A percentile compares a stretch with the other conserved stretches of the same genome.
Conservation (phyloP, 2,888 invertebrate genomes). For the Brenthis ino region DNA sequence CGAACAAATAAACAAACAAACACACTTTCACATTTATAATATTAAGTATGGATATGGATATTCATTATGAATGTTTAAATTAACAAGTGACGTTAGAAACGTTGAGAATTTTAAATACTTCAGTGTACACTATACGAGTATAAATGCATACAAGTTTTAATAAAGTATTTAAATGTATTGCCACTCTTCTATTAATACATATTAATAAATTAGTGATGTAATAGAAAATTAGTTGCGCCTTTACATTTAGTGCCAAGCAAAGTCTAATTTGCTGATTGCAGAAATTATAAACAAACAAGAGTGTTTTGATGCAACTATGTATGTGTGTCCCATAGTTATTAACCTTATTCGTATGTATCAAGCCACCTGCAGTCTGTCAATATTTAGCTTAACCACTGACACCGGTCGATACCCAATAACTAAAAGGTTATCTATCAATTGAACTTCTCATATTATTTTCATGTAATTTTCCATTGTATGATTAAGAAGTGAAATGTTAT, state of each 20-base stretch:
- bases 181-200: slow-evolving; percentile 14
- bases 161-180: slow-evolving; percentile 4
- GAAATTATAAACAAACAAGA: slow-evolving; percentile 30
- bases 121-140: too few species aligned
- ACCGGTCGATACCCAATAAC: slow-evolving; percentile 23
- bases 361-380: slow-evolving; percentile 32
- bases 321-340: slow-evolving; percentile 12
- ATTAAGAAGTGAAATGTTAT: not conserved
- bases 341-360: slow-evolving; percentile 28
- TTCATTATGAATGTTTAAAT: too few species aligned
- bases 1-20: too few species aligned
- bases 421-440: slow-evolving; percentile 34
- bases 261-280: slow-evolving; percentile 26
- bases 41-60: too few species aligned
- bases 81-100: too few species aligned
- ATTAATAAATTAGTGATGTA: slow-evolving; percentile 32
- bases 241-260: slow-evolving; percentile 25
- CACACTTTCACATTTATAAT: too few species aligned
- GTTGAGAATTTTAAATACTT: too few species aligned
- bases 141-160: not conserved
- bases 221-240: slow-evolving; percentile 25
- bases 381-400: slow-evolving; percentile 34
- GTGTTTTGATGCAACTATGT: slow-evolving; percentile 28
- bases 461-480: slow-evolving; percentile 32
- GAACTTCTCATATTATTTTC: slow-evolving; percentile 27